These are phyloP conservation scores for Odontamblyopus lacepedii DNA, from an alignment of 2,797 vertebrate genomes.

Conservation along the genomic window DNA sequence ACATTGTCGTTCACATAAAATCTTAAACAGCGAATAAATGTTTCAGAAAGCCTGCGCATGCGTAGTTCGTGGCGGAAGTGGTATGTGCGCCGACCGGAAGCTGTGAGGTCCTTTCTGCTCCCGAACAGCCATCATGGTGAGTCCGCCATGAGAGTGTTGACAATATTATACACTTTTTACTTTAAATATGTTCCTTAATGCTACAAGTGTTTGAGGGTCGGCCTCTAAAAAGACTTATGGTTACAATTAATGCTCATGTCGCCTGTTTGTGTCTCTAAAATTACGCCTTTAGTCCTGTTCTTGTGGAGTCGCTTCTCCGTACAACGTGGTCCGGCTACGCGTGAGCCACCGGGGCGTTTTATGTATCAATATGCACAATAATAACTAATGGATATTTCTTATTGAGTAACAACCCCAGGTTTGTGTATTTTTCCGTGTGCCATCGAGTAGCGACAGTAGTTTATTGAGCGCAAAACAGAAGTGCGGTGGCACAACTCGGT, in stretches of 20 bases:
- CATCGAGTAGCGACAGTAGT: not conserved
- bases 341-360: constrained; percentile 13
- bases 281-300: not conserved
- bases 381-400: too few relatives aligned
- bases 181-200: fast-evolving
- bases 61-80: not conserved
- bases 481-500: too few relatives aligned
- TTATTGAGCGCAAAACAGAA: too few relatives aligned
- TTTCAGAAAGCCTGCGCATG: constrained; percentile 51
- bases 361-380: fast-evolving
- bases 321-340: constrained; percentile 63
- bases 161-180: constrained; percentile 16
- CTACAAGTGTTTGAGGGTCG: fast-evolving
- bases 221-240: not conserved
- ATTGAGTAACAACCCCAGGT: not conserved
- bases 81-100: constrained; percentile 54
- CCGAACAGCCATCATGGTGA: constrained; percentile 85
- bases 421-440: not conserved
- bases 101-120: constrained; percentile 70
- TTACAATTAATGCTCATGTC: fast-evolving
- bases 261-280: fast-evolving
- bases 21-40: not conserved
- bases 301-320: constrained; percentile 26
- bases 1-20: not conserved
- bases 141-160: constrained; percentile 43